phyloP scores from a whole-genome alignment of 1,140 invertebrate genomes.

The Pararge aegeria region DNA sequence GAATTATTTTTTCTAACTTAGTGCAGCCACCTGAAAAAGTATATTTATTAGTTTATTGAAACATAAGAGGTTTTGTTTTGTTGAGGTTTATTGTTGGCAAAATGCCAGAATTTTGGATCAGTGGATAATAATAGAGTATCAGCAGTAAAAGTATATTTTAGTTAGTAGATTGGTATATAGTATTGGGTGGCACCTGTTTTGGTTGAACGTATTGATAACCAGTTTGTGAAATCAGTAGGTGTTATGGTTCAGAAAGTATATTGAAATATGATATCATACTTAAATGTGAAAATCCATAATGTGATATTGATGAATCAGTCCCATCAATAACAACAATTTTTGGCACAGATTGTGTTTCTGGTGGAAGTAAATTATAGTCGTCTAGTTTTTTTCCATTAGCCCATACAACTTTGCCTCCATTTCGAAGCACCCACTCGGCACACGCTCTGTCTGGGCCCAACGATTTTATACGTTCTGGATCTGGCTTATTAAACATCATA shows the following conservation, averaged over 20 bases:
- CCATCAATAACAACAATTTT: constrained; percentile 86
- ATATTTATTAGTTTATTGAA: background rate
- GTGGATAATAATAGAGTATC: too few relatives aligned
- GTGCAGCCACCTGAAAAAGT: constrained; percentile 60
- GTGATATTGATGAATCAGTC: constrained; percentile 87
- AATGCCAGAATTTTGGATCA: too few relatives aligned
- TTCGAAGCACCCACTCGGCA: constrained; percentile 93
- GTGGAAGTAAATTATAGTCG: constrained; percentile 87
- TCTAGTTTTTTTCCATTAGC: constrained; percentile 75
- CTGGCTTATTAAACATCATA: constrained; percentile 83
- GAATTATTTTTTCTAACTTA: constrained; percentile 56
- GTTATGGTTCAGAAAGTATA: too few relatives aligned
- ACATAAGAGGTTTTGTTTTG: too few relatives aligned
- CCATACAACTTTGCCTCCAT: constrained; percentile 89
- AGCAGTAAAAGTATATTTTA: too few relatives aligned
- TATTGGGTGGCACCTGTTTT: too few relatives aligned
- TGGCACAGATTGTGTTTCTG: constrained; percentile 48
- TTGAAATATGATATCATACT: too few relatives aligned
- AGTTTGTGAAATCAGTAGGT: too few relatives aligned
- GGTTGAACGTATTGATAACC: too few relatives aligned
- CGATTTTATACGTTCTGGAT: constrained; percentile 84
- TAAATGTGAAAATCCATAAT: constrained; percentile 89
- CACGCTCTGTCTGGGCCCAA: constrained; percentile 92
- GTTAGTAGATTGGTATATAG: too few relatives aligned
- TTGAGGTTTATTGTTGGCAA: too few relatives aligned